phyloP scores from a whole-genome alignment of 2,888 invertebrate genomes.

The Orchesella flavescens region DNA sequence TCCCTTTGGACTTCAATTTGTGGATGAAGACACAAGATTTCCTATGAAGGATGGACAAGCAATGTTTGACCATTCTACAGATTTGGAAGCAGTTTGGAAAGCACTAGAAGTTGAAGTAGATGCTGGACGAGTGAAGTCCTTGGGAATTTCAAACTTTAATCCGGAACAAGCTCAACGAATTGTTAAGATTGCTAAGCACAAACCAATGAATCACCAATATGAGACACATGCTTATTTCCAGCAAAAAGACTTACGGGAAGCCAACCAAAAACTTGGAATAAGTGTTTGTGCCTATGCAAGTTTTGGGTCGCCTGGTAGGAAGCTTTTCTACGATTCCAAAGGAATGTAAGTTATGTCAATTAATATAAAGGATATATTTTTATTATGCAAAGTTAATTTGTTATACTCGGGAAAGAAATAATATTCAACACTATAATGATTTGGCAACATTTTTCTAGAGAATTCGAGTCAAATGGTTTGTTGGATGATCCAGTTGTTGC shows the following conservation, averaged over 20 bases:
- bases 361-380: too few relatives aligned
- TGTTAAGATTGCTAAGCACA: slow-evolving; percentile 78
- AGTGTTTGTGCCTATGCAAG: slow-evolving; percentile 59
- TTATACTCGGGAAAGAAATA: too few relatives aligned
- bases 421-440: not conserved
- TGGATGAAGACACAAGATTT: slow-evolving; percentile 54
- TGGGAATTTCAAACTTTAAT: slow-evolving; percentile 91
- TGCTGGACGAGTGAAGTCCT: slow-evolving; percentile 82
- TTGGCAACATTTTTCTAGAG: slow-evolving; percentile 29
- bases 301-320: slow-evolving; percentile 78
- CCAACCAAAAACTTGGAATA: slow-evolving; percentile 63
- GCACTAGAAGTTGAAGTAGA: slow-evolving; percentile 81
- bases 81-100: slow-evolving; percentile 83
- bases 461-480: slow-evolving; percentile 57
- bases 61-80: slow-evolving; percentile 76
- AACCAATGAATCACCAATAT: slow-evolving; percentile 77
- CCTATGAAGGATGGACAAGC: slow-evolving; percentile 80
- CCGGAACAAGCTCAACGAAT: slow-evolving; percentile 82
- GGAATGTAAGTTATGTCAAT: slow-evolving; percentile 62
- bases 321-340: slow-evolving; percentile 46
- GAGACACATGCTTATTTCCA: slow-evolving; percentile 69
- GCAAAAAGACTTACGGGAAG: slow-evolving; percentile 58
- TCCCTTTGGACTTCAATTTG: slow-evolving; percentile 78
- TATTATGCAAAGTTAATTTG: too few relatives aligned
- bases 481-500: slow-evolving; percentile 74